Evolutionary conservation across 2,888 invertebrate species (phyloP).

Genomic region (Trissoscelio sp.): DNA sequence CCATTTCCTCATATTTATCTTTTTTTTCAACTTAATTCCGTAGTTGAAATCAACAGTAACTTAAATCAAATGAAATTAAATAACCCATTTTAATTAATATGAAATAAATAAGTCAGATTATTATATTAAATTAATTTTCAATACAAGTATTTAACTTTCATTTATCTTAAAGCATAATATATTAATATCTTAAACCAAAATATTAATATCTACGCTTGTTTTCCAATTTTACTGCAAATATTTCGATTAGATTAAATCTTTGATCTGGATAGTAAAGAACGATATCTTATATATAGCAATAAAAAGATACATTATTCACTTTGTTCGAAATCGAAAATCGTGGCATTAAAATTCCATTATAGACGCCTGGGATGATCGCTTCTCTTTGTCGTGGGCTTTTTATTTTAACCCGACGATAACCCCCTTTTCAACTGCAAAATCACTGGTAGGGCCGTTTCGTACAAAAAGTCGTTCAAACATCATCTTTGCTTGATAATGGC

Average conservation of each 20-base stretch:
- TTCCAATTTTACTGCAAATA: no score
- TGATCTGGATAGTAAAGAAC: background rate
- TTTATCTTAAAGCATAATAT: no score
- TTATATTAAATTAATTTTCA: no score
- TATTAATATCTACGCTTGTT: no score
- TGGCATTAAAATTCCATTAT: conserved; percentile 39
- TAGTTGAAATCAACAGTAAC: background rate
- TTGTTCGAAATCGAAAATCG: background rate
- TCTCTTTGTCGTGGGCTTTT: conserved; percentile 8
- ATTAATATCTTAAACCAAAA: no score
- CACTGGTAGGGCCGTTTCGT: conserved; percentile 1
- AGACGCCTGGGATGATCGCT: background rate
- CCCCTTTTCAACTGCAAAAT: conserved; percentile 4
- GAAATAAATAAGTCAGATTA: no score
- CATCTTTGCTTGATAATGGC: background rate
- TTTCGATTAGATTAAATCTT: conserved; percentile 14
- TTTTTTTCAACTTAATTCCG: background rate
- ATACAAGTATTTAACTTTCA: no score
- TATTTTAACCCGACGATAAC: background rate
- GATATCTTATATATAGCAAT: background rate
- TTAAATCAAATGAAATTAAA: background rate
- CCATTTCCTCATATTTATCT: background rate
- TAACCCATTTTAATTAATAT: no score
- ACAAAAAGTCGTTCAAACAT: conserved; percentile 7
- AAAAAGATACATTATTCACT: conserved; percentile 29